Evolutionary conservation across 2,113 vertebrate species (phyloP), one percentile per base, ranked within the genome.

Genomic region (Carollia perspicillata): DNA sequence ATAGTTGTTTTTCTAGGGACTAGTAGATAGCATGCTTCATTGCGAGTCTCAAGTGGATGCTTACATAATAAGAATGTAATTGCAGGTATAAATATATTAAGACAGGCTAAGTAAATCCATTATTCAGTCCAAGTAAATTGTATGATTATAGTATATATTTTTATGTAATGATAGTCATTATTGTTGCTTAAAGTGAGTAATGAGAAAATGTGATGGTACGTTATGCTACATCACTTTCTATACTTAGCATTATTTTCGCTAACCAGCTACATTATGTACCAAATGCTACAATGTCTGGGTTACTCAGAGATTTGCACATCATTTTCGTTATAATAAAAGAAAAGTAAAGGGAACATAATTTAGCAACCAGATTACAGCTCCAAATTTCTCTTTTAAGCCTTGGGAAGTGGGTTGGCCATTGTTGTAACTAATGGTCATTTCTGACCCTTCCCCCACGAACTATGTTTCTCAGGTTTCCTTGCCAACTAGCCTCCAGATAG

Each of bases 291-390:
- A 49, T 37, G 58, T 85, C 53, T 94, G 84, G 42, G 35, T 42
- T 80, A 79, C 63, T 78, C 47, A 80, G 63, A 95, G 33, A 63
- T 88, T 51, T 90, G 35, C 51, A 80, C 49, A 88, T 87, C 63
- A 87, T 90, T 97, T 95, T 94, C 23, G 88, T 95, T 96, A 89
- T 63, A 60, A 63, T 81, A 84, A 80, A 79, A 90, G 44, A 81
- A 92, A 90, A 91, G 44, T 37, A 94, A 91, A 84, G 69, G 94
- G 78, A 74, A 77, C 12, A 75, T 90, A 91, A 93, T 93, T 96
- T 51, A 80, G 37, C 33, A 66, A 90, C 89, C 40, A 72, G 40
- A 40, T 60, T 87, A 40, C 6, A 63, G 17, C 23, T 84, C 37
- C 92, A 30, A 77, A 55, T 95, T 94, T 90, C 37, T 93, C 33